phyloP scores from a whole-genome alignment of 2,113 vertebrate species.

The Elephantulus edwardii region DNA sequence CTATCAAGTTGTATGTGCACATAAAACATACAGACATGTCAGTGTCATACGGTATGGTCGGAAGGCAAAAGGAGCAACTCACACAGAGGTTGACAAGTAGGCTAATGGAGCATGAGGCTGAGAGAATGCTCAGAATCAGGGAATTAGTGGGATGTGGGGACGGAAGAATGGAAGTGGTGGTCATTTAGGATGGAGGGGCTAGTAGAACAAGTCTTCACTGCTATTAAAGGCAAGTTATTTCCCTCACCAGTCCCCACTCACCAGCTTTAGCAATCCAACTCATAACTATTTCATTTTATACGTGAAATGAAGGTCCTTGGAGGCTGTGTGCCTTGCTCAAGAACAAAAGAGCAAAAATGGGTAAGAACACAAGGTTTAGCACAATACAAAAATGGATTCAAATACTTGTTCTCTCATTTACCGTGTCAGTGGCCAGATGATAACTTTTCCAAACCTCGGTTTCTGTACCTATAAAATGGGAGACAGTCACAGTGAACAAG shows the following conservation, averaged over 20 bases:
- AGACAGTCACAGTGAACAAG: background rate
- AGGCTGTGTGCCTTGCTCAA: background rate
- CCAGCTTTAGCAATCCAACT: background rate
- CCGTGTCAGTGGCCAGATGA: background rate
- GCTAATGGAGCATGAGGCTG: background rate
- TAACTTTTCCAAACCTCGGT: background rate
- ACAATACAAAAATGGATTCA: background rate
- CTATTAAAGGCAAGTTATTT: background rate
- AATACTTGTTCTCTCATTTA: background rate
- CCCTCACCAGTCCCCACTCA: background rate
- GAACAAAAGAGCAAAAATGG: background rate
- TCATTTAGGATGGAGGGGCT: background rate
- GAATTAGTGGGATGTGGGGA: background rate
- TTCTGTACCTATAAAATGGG: background rate
- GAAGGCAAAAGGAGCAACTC: background rate
- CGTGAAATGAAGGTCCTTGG: background rate
- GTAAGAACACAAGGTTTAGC: background rate
- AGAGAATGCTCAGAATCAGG: background rate
- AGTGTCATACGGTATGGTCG: background rate
- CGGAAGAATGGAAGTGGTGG: background rate
- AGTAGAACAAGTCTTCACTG: background rate
- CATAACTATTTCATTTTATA: constrained; percentile 7
- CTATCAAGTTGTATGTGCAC: background rate
- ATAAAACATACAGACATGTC: background rate
- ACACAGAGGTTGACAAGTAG: background rate